Conservation (phyloP, 2,888 invertebrate species). For the Blera fallax region DNA sequence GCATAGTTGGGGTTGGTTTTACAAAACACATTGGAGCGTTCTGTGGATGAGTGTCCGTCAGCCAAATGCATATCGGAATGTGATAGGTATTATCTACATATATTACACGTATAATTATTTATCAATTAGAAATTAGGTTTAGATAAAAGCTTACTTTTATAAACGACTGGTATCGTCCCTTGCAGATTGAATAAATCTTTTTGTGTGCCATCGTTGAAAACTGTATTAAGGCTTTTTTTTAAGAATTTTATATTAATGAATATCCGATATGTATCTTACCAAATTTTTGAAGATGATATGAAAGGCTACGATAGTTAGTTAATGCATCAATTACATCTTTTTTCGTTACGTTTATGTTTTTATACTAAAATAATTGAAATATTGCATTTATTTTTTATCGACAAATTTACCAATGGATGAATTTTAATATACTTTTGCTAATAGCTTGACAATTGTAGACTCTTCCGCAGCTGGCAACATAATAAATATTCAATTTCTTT, state of each 20-base stretch:
- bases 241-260: not conserved
- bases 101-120: not conserved
- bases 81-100: conserved; percentile 90
- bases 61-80: conserved; percentile 97
- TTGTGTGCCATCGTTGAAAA: conserved; percentile 93
- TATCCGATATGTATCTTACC: conserved; percentile 82
- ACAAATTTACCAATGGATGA: not conserved
- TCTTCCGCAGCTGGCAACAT: conserved; percentile 81
- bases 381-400: conserved; percentile 23
- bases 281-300: conserved; percentile 86
- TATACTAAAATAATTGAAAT: conserved; percentile 84
- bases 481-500: not conserved
- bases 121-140: not conserved
- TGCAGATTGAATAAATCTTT: conserved; percentile 92
- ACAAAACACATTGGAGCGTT: conserved; percentile 98
- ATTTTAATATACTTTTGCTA: conserved; percentile 82
- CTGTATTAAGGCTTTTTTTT: conserved; percentile 81
- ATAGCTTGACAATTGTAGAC: conserved; percentile 82
- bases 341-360: conserved; percentile 86
- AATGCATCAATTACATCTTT: conserved; percentile 87
- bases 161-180: conserved; percentile 96
- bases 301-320: conserved; percentile 86
- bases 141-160: conserved; percentile 85
- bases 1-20: conserved; percentile 96
- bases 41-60: conserved; percentile 98